Percentiles rank a stretch among this genome's conserved stretches.
Evolutionary conservation across 2,113 vertebrate species (phyloP).

Genomic region (Tetrao urogallus): DNA sequence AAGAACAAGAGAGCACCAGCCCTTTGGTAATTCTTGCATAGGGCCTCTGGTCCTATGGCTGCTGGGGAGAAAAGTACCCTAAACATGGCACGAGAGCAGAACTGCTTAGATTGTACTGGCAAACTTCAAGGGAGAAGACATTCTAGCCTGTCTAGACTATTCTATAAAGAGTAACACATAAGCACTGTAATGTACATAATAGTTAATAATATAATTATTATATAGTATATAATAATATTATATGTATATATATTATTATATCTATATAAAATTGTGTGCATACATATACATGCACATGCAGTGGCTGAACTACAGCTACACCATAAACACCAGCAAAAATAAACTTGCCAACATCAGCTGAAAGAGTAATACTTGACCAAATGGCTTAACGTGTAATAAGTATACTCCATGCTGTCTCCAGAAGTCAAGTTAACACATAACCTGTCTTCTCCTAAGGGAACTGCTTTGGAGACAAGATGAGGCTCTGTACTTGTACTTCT

Average conservation of each 20-base stretch:
- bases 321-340: not conserved
- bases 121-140: not conserved
- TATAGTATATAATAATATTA: too few relatives aligned
- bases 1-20: not conserved
- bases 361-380: not conserved
- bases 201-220: not conserved
- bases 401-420: not conserved
- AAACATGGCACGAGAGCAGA: not conserved
- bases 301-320: not conserved
- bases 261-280: not conserved
- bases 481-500: not conserved
- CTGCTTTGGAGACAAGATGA: too few relatives aligned
- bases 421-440: too few relatives aligned
- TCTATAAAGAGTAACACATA: not conserved
- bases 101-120: not conserved
- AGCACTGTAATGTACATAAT: rapidly evolving
- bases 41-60: not conserved
- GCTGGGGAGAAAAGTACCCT: not conserved
- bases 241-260: too few relatives aligned
- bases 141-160: too few relatives aligned
- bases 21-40: not conserved
- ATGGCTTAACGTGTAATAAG: not conserved
- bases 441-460: too few relatives aligned
- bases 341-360: not conserved
- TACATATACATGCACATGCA: not conserved